Percentiles rank a stretch among this genome's conserved stretches.
Conservation (phyloP, 2,113 vertebrate genomes). For the Crypturellus undulatus region DNA sequence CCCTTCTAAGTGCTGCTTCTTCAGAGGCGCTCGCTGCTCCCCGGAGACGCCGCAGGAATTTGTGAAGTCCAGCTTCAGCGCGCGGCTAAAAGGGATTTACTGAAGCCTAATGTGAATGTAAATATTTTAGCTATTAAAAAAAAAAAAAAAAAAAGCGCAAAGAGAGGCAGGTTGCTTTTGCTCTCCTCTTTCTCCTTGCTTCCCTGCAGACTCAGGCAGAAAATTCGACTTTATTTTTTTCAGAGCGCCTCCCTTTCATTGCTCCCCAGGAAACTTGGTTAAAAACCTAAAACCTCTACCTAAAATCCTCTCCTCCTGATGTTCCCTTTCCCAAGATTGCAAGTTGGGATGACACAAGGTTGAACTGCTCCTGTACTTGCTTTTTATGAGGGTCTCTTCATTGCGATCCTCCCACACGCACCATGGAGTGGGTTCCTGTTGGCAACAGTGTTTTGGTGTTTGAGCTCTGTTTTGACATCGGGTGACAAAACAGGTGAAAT, state of each 20-base stretch:
- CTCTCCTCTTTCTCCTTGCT: not conserved
- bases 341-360: not conserved
- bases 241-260: slow-evolving; percentile 25
- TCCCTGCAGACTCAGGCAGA: not conserved
- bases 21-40: slow-evolving; percentile 1
- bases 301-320: not conserved
- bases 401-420: fast-evolving
- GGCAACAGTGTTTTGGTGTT: not conserved
- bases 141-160: not conserved
- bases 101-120: not conserved
- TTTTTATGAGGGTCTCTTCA: not conserved
- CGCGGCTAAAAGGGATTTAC: not conserved
- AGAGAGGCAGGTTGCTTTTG: not conserved
- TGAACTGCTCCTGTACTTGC: not conserved
- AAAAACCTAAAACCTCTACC: not conserved
- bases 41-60: not conserved
- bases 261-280: not conserved
- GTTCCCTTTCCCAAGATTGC: not conserved
- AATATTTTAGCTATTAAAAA: not conserved
- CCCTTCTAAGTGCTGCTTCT: slow-evolving; percentile 37
- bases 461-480: not conserved
- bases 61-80: not conserved
- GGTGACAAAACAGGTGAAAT: not conserved
- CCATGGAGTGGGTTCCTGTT: not conserved
- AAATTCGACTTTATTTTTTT: not conserved